These are phyloP conservation scores for Cricetomys ansorgei DNA, from an alignment of 2,113 vertebrate genomes.

Conservation along the genomic window DNA sequence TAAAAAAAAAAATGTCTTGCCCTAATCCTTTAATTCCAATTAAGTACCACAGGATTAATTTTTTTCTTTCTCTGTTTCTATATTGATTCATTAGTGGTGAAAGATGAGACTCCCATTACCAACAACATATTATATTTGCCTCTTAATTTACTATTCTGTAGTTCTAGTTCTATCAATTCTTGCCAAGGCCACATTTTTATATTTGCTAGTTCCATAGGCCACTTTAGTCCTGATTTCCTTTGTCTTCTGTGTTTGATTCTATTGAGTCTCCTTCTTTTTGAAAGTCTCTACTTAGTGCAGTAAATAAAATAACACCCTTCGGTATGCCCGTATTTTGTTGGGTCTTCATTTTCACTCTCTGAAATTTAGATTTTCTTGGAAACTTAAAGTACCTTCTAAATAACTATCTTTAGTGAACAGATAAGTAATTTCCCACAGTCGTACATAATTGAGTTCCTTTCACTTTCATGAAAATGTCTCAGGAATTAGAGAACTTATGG, in stretches of 20 bases:
- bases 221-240: background rate
- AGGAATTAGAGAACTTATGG: slow-evolving; percentile 9
- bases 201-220: background rate
- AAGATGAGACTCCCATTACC: background rate
- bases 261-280: background rate
- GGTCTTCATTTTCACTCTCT: slow-evolving; percentile 22
- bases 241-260: background rate
- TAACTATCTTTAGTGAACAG: slow-evolving; percentile 6
- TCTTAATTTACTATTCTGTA: slow-evolving; percentile 19
- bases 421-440: slow-evolving; percentile 45
- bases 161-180: background rate
- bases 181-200: background rate
- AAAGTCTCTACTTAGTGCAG: background rate
- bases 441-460: slow-evolving; percentile 37
- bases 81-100: background rate
- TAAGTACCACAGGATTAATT: background rate
- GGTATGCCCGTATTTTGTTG: background rate
- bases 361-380: slow-evolving; percentile 23
- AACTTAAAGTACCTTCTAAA: slow-evolving; percentile 44
- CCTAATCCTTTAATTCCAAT: background rate
- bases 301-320: background rate
- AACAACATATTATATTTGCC: background rate
- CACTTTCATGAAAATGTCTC: background rate
- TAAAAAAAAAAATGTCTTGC: background rate
- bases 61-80: background rate